Evolutionary conservation across 2,113 vertebrate genomes (phyloP), one percentile per base, ranked within the genome.

Genomic region (Nyctereutes procyonoides): DNA sequence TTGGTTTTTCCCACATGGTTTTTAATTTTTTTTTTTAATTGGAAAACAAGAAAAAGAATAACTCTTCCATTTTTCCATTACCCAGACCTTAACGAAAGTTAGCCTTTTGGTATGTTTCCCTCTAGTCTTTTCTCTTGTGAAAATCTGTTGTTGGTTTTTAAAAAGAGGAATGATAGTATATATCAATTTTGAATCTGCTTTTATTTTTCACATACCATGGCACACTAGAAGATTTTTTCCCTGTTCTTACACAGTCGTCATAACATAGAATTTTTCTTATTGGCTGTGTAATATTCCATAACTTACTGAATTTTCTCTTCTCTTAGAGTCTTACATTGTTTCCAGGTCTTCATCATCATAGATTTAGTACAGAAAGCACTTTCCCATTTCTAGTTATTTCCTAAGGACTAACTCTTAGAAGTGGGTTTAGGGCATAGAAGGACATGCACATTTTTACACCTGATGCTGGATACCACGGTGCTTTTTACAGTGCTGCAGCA

Each of bases 31-130:
- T 65, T 88, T 71, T 56, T 2, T 13, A n/a, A 77, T 3, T 28
- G 35, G n/a, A 76, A 96, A 92, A 89, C 28, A 84, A 74, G n/a
- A 16, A 67, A 90, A 85, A 93, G 77, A 93, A 63, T 26, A 90
- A 79, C n/a, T 69, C 51, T 87, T 38, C 9, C 15, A 55, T 79
- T 73, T 22, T 88, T 28, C 30, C 53, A 86, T 76, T 43, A 51
- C 38, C 53, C 2, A 28, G 69, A n/a, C 19, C 58, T 85, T 71
- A 76, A 35, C 53, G 56, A 69, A 51, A 67, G 13, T 60, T 91
- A 76, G 86, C 74, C 76, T 85, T 90, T 65, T 28, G n/a, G 15
- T 48, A 14, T 63, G 7, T 73, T 95, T 88, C 35, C 35, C 38
- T 63, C 55, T 5, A 55, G 5, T 63, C 16, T 84, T 88, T 80